Conservation (phyloP, 2,113 vertebrate genomes). For the Hypanus sabinus region DNA sequence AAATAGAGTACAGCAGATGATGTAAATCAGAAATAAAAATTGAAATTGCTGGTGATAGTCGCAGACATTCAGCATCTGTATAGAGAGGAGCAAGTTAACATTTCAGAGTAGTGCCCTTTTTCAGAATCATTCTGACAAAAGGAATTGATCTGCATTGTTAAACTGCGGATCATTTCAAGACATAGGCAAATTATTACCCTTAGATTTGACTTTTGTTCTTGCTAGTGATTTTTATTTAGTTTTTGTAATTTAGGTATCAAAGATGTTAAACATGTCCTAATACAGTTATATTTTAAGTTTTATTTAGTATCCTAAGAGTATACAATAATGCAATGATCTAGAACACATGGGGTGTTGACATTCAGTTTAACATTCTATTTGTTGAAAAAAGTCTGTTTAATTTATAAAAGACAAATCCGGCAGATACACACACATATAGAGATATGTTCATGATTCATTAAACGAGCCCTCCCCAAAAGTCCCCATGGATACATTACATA, state of each 20-base stretch:
- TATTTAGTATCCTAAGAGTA: conserved; percentile 20
- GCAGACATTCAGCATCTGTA: too few relatives aligned
- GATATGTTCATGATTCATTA: conserved; percentile 34
- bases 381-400: conserved; percentile 16
- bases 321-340: conserved; percentile 13
- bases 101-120: too few relatives aligned
- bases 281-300: background rate
- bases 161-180: background rate
- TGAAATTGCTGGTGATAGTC: too few relatives aligned
- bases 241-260: background rate
- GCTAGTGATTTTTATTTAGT: background rate
- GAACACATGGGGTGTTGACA: background rate
- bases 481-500: conserved; percentile 29
- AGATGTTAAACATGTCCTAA: too few relatives aligned
- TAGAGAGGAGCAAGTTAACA: too few relatives aligned
- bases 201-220: background rate
- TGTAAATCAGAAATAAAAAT: too few relatives aligned
- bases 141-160: too few relatives aligned
- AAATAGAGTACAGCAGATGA: too few relatives aligned
- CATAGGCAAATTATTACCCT: background rate
- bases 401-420: conserved; percentile 24
- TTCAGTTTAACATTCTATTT: conserved; percentile 27
- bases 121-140: too few relatives aligned
- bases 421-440: conserved; percentile 20
- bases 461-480: conserved; percentile 13